A percentile compares a stretch with the other conserved stretches of the same genome.
Conservation (phyloP, 2,113 vertebrate genomes). For the Corydoras maculifer region DNA sequence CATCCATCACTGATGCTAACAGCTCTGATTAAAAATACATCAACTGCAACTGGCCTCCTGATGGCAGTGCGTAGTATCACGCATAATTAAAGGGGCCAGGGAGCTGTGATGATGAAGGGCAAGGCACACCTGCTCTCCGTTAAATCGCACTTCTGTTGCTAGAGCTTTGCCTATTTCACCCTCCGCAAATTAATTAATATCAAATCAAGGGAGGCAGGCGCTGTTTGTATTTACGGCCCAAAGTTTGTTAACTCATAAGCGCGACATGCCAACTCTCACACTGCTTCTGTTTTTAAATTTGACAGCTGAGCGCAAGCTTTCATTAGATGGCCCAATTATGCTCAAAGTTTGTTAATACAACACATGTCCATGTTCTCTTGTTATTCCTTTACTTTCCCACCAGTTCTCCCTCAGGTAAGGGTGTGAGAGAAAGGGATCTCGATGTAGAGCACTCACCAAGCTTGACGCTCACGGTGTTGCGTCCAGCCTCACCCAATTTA, state of each 20-base stretch:
- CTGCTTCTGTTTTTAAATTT: conserved; percentile 13
- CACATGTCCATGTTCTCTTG: background rate
- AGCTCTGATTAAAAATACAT: conserved; percentile 76
- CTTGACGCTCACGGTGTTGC: conserved; percentile 52
- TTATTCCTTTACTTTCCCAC: conserved; percentile 21
- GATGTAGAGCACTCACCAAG: conserved; percentile 43
- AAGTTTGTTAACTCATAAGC: conserved; percentile 24
- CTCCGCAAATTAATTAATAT: conserved; percentile 65
- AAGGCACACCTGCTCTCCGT: conserved; percentile 69
- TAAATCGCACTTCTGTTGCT: conserved; percentile 63
- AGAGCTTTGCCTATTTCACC: conserved; percentile 72
- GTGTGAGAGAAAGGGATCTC: conserved; percentile 28
- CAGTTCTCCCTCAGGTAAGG: conserved; percentile 26
- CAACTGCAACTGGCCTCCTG: conserved; percentile 63
- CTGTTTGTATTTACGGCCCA: conserved; percentile 55
- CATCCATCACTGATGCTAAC: conserved; percentile 70
- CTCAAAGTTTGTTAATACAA: conserved; percentile 22
- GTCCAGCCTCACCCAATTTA: conserved; percentile 68
- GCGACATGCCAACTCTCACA: conserved; percentile 22
- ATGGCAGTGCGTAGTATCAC: conserved; percentile 63
- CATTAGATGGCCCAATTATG: conserved; percentile 21
- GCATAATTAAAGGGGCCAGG: conserved; percentile 68
- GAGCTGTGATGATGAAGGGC: conserved; percentile 67
- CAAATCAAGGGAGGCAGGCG: conserved; percentile 51
- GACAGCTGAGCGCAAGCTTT: conserved; percentile 12